phyloP scores from a whole-genome alignment of 2,113 vertebrate species.

The Ursus arctos region DNA sequence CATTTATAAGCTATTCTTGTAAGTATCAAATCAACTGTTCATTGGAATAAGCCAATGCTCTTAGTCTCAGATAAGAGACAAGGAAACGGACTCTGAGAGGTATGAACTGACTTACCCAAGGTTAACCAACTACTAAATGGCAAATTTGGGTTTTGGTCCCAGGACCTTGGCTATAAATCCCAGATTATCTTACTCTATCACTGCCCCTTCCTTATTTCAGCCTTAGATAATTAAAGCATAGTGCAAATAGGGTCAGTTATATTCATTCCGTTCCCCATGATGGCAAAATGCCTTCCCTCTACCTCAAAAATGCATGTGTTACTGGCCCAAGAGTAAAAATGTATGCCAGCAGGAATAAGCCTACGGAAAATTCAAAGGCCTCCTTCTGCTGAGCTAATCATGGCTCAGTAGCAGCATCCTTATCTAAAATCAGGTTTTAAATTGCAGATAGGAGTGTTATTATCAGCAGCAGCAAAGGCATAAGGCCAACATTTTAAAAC shows the following conservation, averaged over 20 bases:
- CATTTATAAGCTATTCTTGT: not conserved
- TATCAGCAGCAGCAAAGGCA: not conserved
- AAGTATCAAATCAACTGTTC: not conserved
- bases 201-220: not conserved
- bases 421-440: not conserved
- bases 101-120: not conserved
- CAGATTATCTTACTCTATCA: not conserved
- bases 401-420: not conserved
- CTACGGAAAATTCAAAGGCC: not conserved
- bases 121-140: not conserved
- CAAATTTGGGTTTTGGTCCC: not conserved
- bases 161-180: not conserved
- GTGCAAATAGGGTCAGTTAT: not conserved
- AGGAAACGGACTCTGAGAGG: not conserved
- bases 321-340: not conserved
- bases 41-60: not conserved
- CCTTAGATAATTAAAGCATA: not conserved
- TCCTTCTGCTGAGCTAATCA: not conserved
- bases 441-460: not conserved
- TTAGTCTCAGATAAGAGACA: not conserved
- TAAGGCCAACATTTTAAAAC: not conserved
- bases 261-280: not conserved
- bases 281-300: not conserved
- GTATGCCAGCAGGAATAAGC: not conserved
- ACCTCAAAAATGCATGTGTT: not conserved